These are phyloP conservation scores for Selene dorsalis DNA, from an alignment of 2,797 vertebrate species.

Conservation along the genomic window DNA sequence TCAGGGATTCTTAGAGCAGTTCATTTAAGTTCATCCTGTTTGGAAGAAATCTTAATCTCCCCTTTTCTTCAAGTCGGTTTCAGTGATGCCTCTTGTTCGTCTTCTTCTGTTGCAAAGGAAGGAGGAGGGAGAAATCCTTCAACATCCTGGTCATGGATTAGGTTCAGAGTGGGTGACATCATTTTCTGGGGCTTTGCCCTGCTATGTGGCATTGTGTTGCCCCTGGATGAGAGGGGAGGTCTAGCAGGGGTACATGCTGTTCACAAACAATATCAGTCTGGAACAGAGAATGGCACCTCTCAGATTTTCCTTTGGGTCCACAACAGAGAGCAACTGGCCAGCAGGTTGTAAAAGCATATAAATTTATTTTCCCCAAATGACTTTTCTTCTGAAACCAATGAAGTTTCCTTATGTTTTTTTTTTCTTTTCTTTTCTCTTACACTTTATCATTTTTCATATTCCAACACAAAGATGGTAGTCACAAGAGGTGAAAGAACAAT, in stretches of 20 bases:
- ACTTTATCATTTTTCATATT: conserved; percentile 10
- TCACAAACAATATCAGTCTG: conserved; percentile 58
- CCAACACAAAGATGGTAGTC: background rate
- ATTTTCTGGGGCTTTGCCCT: conserved; percentile 65
- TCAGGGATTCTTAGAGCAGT: conserved; percentile 41
- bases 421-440: background rate
- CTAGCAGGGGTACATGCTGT: conserved; percentile 45
- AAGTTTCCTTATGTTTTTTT: conserved; percentile 17
- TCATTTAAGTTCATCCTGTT: conserved; percentile 58
- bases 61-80: conserved; percentile 45
- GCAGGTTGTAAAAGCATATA: conserved; percentile 66
- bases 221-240: conserved; percentile 45
- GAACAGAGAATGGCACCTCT: conserved; percentile 58
- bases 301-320: conserved; percentile 58
- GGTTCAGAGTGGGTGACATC: conserved; percentile 73
- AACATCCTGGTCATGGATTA: conserved; percentile 73
- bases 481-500: background rate
- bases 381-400: conserved; percentile 52
- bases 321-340: conserved; percentile 38
- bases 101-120: conserved; percentile 55
- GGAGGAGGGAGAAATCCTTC: conserved; percentile 50
- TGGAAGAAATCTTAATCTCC: conserved; percentile 49
- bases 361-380: conserved; percentile 42
- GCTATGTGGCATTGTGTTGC: conserved; percentile 60
- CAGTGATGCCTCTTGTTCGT: conserved; percentile 42